phyloP scores from a whole-genome alignment of 2,888 invertebrate genomes.

The Lepidocyrtinus sp. region DNA sequence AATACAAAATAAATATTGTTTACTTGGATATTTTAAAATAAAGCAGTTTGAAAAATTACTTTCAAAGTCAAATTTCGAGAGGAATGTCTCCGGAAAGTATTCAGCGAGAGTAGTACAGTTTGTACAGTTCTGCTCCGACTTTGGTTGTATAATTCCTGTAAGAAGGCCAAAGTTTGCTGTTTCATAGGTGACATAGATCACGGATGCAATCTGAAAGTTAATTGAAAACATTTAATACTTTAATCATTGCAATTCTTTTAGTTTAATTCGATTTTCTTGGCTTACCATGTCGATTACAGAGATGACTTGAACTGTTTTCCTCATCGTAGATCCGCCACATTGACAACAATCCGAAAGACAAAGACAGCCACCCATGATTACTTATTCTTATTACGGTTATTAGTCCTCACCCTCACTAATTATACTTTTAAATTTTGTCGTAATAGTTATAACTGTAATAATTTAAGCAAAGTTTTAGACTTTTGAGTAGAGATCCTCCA shows the following conservation, averaged over 20 bases:
- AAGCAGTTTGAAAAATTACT: conserved; percentile 27
- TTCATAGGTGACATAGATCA: conserved; percentile 44
- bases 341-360: conserved; percentile 36
- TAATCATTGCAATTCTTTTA: too few species aligned
- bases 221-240: neutral
- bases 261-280: neutral
- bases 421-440: too few species aligned
- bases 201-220: conserved; percentile 23
- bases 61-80: conserved; percentile 40
- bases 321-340: conserved; percentile 34
- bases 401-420: too few species aligned
- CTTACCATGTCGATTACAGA: conserved; percentile 53
- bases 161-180: conserved; percentile 42
- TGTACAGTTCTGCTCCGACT: conserved; percentile 15
- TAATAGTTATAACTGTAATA: too few species aligned
- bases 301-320: conserved; percentile 27
- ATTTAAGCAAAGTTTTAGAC: too few species aligned
- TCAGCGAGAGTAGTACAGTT: conserved; percentile 32
- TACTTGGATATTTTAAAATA: neutral
- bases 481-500: too few species aligned
- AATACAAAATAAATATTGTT: conserved; percentile 10
- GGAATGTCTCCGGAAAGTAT: conserved; percentile 25
- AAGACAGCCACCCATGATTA: conserved; percentile 9
- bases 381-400: too few species aligned
- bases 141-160: conserved; percentile 35